These are phyloP conservation scores for Scaptomyza hsui DNA, from an alignment of 1,140 invertebrate species.

Conservation along the genomic window DNA sequence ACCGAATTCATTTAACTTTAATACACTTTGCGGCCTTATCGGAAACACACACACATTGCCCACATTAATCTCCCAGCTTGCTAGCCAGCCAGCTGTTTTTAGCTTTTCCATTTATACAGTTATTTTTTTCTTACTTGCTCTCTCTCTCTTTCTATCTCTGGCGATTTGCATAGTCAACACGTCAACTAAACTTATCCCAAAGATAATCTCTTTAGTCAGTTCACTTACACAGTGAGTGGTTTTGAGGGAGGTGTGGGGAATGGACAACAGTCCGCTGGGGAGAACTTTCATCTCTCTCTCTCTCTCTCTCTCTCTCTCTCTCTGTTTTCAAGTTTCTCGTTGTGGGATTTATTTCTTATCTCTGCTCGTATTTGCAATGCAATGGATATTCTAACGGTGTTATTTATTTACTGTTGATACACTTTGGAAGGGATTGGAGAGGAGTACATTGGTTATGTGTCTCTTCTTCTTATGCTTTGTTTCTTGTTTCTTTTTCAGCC, in stretches of 20 bases:
- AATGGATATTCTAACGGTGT: conserved; percentile 7
- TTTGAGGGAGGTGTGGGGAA: background rate
- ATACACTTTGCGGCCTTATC: conserved; percentile 17
- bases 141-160: background rate
- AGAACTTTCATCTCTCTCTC: no score
- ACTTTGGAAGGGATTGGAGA: no score
- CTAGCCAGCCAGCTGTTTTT: conserved; percentile 11
- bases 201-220: conserved; percentile 41
- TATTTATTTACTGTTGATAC: conserved; percentile 10
- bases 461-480: no score
- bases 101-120: conserved; percentile 5
- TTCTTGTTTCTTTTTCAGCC: background rate
- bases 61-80: background rate
- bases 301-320: no score
- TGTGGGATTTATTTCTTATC: background rate
- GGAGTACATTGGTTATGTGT: no score
- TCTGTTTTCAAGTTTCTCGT: conserved; percentile 11
- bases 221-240: conserved; percentile 1
- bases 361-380: conserved; percentile 5
- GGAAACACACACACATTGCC: conserved; percentile 12
- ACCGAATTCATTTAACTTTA: conserved; percentile 23
- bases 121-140: background rate
- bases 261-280: no score
- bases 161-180: conserved; percentile 29
- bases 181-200: conserved; percentile 32